Evolutionary conservation across 2,888 invertebrate species (phyloP).

Genomic region (Stenchaetothrips biformis): DNA sequence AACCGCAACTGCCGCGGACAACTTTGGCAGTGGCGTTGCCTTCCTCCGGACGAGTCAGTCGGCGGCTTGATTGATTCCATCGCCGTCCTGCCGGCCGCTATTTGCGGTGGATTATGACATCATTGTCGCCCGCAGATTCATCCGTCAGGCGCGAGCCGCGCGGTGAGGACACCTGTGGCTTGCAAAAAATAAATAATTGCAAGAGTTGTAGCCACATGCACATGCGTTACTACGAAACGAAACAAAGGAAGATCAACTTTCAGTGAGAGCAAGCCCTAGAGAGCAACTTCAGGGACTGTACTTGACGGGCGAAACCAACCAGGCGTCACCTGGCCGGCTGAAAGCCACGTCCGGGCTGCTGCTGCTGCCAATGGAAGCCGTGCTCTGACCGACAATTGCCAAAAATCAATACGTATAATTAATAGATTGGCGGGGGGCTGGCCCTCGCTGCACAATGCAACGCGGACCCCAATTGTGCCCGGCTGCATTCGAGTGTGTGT

Average conservation of each 20-base stretch:
- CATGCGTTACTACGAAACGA: no score
- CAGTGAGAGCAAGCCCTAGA: no score
- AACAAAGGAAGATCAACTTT: no score
- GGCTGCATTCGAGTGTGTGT: not conserved
- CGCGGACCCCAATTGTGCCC: not conserved
- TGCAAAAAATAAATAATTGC: no score
- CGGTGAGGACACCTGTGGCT: not conserved
- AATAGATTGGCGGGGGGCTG: slow-evolving; percentile 22
- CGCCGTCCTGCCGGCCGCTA: not conserved
- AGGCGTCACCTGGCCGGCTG: no score
- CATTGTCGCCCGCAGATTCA: not conserved
- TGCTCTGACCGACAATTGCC: not conserved
- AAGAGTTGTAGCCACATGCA: no score
- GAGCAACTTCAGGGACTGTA: no score
- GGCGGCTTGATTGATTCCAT: not conserved
- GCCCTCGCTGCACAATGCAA: not conserved
- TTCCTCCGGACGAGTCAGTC: not conserved
- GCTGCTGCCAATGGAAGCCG: no score
- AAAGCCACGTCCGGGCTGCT: no score
- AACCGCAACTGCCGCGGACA: not conserved
- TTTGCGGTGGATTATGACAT: not conserved
- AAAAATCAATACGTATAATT: slow-evolving; percentile 25
- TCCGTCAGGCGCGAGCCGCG: not conserved
- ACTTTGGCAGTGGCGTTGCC: no score
- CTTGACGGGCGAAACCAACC: no score